Conservation (phyloP, 2,797 vertebrate genomes). For the Sebastes itinus region DNA sequence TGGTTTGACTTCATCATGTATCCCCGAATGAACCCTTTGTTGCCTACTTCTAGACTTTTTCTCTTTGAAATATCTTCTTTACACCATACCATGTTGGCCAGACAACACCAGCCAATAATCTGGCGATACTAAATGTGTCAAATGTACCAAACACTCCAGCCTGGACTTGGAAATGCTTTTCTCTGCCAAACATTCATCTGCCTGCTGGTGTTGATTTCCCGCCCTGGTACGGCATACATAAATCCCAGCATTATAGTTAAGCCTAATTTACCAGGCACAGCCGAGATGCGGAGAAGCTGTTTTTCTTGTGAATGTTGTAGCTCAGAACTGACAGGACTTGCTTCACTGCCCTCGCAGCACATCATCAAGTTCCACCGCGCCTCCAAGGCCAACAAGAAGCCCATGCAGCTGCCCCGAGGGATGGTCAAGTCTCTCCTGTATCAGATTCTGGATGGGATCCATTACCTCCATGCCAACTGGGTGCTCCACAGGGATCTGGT, state of each 20-base stretch:
- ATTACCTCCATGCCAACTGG: constrained; percentile 99
- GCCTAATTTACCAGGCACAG: not conserved
- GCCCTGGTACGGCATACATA: not conserved
- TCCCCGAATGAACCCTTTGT: too few relatives aligned
- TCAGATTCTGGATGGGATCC: constrained; percentile 99
- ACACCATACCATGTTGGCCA: not conserved
- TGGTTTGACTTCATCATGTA: too few relatives aligned
- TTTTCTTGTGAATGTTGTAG: not conserved
- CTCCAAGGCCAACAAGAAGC: constrained; percentile 99
- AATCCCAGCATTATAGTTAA: too few relatives aligned
- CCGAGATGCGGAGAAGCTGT: not conserved
- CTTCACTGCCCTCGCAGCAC: constrained; percentile 82
- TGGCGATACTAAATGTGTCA: not conserved
- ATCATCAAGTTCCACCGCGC: constrained; percentile 99
- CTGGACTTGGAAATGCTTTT: not conserved
- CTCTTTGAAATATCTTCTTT: not conserved
- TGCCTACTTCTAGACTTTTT: too few relatives aligned
- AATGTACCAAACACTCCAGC: not conserved
- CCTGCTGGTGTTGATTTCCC: not conserved
- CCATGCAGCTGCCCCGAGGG: constrained; percentile 97
- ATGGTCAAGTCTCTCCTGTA: constrained; percentile 99
- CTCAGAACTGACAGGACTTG: not conserved
- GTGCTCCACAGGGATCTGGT: constrained; percentile 99
- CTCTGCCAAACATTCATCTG: not conserved
- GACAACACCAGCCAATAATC: not conserved